Conservation (phyloP, 2,797 vertebrate species). For the Melanotaenia nigrans region DNA sequence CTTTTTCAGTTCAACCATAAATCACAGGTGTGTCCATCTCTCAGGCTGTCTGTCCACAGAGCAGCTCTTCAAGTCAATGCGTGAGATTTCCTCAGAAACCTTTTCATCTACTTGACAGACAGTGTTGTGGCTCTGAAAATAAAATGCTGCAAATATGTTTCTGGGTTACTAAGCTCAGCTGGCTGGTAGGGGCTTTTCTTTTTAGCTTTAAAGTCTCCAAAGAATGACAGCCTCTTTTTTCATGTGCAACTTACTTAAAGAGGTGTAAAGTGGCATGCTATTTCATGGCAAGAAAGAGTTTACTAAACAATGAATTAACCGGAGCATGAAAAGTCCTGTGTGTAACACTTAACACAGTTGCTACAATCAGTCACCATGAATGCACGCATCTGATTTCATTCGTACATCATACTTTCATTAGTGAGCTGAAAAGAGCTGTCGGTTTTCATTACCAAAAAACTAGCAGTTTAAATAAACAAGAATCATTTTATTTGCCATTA, state of each 20-base stretch:
- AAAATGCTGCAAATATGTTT: conserved; percentile 11
- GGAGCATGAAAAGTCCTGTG: too few relatives aligned
- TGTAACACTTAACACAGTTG: too few relatives aligned
- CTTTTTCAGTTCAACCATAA: conserved; percentile 28
- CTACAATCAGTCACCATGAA: too few relatives aligned
- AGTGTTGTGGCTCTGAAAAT: conserved; percentile 7
- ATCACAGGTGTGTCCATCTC: conserved; percentile 32
- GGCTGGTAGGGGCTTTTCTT: neutral
- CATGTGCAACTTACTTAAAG: too few relatives aligned
- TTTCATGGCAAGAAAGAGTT: too few relatives aligned
- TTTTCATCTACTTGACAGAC: neutral
- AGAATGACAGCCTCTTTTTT: too few relatives aligned
- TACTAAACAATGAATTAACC: too few relatives aligned
- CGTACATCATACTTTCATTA: neutral
- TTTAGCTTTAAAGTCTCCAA: neutral
- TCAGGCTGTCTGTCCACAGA: conserved; percentile 4
- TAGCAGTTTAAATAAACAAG: neutral
- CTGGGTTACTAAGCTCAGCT: neutral
- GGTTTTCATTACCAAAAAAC: neutral
- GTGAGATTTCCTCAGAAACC: neutral
- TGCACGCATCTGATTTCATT: too few relatives aligned
- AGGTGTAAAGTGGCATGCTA: too few relatives aligned
- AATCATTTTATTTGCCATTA: neutral
- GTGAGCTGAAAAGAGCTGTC: neutral
- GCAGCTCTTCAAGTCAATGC: conserved; percentile 9